phyloP scores from a whole-genome alignment of 1,140 invertebrate genomes.

The Drosophila novamexicana region DNA sequence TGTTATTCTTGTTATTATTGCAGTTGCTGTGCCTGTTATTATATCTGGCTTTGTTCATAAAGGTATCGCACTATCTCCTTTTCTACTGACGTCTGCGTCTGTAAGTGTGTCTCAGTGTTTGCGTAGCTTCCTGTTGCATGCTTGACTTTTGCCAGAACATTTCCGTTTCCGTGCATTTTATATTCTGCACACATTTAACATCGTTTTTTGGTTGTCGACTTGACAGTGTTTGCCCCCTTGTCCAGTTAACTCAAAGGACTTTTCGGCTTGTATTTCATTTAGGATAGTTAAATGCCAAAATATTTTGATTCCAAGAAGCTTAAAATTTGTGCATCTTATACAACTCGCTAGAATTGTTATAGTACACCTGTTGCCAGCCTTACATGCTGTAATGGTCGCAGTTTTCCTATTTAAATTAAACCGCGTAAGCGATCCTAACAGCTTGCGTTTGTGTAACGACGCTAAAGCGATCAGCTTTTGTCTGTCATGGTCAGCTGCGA shows the following conservation, averaged over 20 bases:
- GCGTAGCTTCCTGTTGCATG: constrained; percentile 63
- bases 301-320: neutral
- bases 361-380: constrained; percentile 19
- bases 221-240: constrained; percentile 22
- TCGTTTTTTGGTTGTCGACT: constrained; percentile 15
- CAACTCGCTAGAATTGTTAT: constrained; percentile 5
- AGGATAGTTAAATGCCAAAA: neutral
- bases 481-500: no score
- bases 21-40: constrained; percentile 67
- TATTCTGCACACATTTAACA: constrained; percentile 39
- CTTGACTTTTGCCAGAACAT: constrained; percentile 69
- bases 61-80: constrained; percentile 50
- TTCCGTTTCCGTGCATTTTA: constrained; percentile 75
- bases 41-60: constrained; percentile 58
- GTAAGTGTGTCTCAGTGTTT: constrained; percentile 5
- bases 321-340: neutral
- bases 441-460: no score
- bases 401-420: no score
- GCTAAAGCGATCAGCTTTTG: no score
- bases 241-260: constrained; percentile 10
- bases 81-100: constrained; percentile 27
- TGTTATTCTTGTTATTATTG: constrained; percentile 53
- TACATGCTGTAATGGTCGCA: no score
- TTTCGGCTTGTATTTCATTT: neutral
- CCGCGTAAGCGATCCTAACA: no score